phyloP scores from a whole-genome alignment of 35 echinoderm and acorn worm species.

The Lytechinus variegatus region DNA sequence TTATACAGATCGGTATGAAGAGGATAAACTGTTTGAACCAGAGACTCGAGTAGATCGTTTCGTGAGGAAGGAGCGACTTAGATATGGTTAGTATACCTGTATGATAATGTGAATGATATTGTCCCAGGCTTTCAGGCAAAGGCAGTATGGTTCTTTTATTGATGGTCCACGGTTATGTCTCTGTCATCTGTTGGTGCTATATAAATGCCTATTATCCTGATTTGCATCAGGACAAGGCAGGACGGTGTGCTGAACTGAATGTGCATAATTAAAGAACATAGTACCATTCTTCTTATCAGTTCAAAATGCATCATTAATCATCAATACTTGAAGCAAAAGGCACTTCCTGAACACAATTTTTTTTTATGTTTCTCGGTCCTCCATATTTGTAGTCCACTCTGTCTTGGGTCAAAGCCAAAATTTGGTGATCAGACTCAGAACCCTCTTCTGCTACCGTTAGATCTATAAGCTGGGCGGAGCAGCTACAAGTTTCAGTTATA shows the following conservation, averaged over 20 bases:
- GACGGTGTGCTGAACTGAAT: too few relatives aligned
- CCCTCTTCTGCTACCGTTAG: conserved; percentile 69
- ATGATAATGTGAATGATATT: not conserved
- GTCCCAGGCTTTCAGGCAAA: too few relatives aligned
- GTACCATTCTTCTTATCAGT: too few relatives aligned
- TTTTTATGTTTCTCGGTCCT: conserved; percentile 15
- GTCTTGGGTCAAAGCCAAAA: conserved; percentile 49
- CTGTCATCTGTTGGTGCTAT: too few relatives aligned
- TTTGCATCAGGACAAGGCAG: too few relatives aligned
- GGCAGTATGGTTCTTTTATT: too few relatives aligned
- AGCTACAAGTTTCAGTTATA: not conserved
- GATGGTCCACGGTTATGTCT: too few relatives aligned
- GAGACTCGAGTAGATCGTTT: not conserved
- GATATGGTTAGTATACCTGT: not conserved
- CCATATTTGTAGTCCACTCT: conserved; percentile 62
- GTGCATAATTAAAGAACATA: too few relatives aligned
- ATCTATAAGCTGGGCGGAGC: conserved; percentile 67
- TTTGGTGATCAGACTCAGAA: conserved; percentile 24
- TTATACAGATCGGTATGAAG: not conserved
- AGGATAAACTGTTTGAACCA: conserved; percentile 8
- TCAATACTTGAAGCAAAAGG: too few relatives aligned
- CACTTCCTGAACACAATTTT: too few relatives aligned
- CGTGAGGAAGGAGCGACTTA: not conserved
- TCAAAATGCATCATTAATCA: too few relatives aligned
- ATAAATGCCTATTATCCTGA: too few relatives aligned